Conservation (phyloP, 2,888 invertebrate genomes). For the Drosophila mercatorum region DNA sequence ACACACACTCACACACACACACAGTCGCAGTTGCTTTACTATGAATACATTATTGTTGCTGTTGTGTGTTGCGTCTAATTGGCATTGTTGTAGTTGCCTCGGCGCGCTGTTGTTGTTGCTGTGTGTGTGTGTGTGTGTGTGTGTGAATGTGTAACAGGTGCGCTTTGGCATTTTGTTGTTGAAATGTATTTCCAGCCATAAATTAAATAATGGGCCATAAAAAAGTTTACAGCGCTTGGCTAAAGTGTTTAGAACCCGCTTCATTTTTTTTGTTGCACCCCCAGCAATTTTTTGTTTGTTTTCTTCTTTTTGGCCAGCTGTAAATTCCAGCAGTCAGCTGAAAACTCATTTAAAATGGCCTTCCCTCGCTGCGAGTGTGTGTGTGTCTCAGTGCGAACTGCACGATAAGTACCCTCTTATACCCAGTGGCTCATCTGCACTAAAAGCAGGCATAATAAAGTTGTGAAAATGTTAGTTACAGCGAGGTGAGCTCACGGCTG, state of each 20-base stretch:
- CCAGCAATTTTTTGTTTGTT: neutral
- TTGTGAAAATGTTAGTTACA: neutral
- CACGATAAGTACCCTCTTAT: slow-evolving; percentile 39
- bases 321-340: slow-evolving; percentile 56
- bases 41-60: slow-evolving; percentile 67
- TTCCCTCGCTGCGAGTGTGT: slow-evolving; percentile 13
- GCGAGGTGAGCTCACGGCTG: neutral
- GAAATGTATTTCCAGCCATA: slow-evolving; percentile 73
- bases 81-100: slow-evolving; percentile 56
- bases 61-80: slow-evolving; percentile 59
- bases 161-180: slow-evolving; percentile 60
- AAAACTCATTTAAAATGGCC: slow-evolving; percentile 73
- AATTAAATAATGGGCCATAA: slow-evolving; percentile 77
- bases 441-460: slow-evolving; percentile 4
- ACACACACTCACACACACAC: neutral
- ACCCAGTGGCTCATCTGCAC: slow-evolving; percentile 10
- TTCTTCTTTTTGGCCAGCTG: slow-evolving; percentile 38
- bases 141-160: slow-evolving; percentile 67
- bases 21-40: slow-evolving; percentile 12
- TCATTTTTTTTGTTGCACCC: neutral
- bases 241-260: slow-evolving; percentile 63
- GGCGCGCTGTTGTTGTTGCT: slow-evolving; percentile 24
- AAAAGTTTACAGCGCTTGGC: slow-evolving; percentile 64
- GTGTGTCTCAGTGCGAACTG: slow-evolving; percentile 42
- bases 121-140: slow-evolving; percentile 9